phyloP scores from a whole-genome alignment of 2,797 vertebrate genomes.

The Carcharodon carcharias region DNA sequence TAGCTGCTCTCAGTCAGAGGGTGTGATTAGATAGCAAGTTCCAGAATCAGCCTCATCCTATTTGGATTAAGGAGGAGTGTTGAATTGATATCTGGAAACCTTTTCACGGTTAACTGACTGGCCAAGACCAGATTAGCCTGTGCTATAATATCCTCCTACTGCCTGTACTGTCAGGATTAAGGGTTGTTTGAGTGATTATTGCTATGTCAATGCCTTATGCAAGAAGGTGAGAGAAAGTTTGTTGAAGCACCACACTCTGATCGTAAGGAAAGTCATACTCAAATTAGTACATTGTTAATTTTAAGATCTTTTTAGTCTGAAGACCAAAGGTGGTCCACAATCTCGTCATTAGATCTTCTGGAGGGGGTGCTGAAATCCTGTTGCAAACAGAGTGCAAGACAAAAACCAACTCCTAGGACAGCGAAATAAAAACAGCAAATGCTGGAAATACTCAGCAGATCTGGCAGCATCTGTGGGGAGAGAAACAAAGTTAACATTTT shows the following conservation, averaged over 20 bases:
- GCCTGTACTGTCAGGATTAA: background rate
- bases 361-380: background rate
- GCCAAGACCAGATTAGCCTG: background rate
- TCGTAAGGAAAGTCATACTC: background rate
- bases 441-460: too few relatives aligned
- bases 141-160: background rate
- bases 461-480: too few relatives aligned
- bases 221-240: background rate
- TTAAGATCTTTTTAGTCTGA: background rate
- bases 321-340: background rate
- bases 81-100: background rate
- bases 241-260: background rate
- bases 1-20: background rate
- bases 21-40: background rate
- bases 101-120: background rate
- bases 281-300: background rate
- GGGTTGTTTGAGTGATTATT: background rate
- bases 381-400: background rate
- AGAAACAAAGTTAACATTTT: too few relatives aligned
- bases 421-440: too few relatives aligned
- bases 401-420: background rate
- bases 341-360: background rate
- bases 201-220: background rate
- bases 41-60: background rate
- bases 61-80: background rate